Evolutionary conservation across 2,888 invertebrate genomes (phyloP), one percentile per base, ranked within the genome.

Genomic region (Brachyptera putata): DNA sequence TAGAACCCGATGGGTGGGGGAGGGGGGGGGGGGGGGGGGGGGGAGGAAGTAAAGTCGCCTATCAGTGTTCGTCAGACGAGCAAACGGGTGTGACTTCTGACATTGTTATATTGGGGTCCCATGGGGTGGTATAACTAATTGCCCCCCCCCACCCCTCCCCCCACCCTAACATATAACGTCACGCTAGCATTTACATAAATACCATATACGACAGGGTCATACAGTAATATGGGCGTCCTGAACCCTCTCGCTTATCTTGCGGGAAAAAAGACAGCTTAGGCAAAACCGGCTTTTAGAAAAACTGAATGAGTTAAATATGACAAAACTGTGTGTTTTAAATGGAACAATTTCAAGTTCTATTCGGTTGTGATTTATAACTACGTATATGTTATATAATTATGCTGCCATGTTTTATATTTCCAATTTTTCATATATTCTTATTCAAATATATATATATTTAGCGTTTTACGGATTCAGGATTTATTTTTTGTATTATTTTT

Each of bases 171-270:
- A 11, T 5, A 14, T n/a, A n/a, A n/a, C n/a, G n/a, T n/a, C n/a
- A n/a, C n/a, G n/a, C n/a, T n/a, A 41, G 3, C 7, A 24, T 48
- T 48, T 48, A 48, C 48, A 48, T 48, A 48, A 48, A 48, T 25
- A 48, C 25, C n/a, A 3, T 1, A 48, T 3, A 5, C 24, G 9
- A 5, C n/a, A 39, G 16, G 4, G 41, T 39, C n/a, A n/a, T n/a
- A n/a, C n/a, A n/a, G n/a, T n/a, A n/a, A n/a, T n/a, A n/a, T n/a
- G n/a, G 11, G 11, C 34, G 11, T n/a, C n/a, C n/a, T 34, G 34
- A n/a, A n/a, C n/a, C n/a, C n/a, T n/a, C 7, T 9, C 34, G 34
- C 34, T 34, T 34, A 34, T 34, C 34, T 34, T 34, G 5, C n/a
- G n/a, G n/a, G 11, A 9, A 34, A 34, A 34, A 34, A 34, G 34